Conservation (phyloP, 2,888 invertebrate genomes). For the Spisula subtruncata region DNA sequence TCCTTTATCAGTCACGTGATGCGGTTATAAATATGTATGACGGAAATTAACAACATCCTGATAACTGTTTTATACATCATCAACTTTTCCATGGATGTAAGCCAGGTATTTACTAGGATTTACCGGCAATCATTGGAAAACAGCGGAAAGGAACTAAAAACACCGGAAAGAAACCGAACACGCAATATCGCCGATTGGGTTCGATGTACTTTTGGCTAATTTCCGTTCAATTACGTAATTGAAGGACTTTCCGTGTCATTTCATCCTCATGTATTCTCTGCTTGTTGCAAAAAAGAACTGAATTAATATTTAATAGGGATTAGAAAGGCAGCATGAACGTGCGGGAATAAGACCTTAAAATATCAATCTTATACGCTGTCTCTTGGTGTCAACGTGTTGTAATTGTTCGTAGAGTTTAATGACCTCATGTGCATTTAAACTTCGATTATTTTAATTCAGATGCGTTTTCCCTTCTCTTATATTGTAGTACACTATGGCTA, state of each 20-base stretch:
- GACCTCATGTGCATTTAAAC: too few relatives aligned
- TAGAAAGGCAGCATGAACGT: background rate
- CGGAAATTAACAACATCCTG: constrained; percentile 7
- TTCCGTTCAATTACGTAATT: constrained; percentile 23
- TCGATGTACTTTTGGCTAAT: background rate
- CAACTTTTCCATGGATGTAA: background rate
- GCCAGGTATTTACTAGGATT: constrained; percentile 4
- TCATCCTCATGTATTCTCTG: background rate
- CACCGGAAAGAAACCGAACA: background rate
- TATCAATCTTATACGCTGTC: too few relatives aligned
- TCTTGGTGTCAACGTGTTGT: too few relatives aligned
- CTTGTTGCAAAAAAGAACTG: background rate
- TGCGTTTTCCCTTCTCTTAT: too few relatives aligned
- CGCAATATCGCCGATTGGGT: background rate
- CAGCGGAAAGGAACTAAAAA: background rate
- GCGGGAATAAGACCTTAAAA: background rate
- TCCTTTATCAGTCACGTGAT: background rate
- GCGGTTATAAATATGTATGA: background rate
- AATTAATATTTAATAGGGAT: background rate
- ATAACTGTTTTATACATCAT: background rate
- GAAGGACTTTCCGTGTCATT: background rate
- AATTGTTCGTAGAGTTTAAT: too few relatives aligned
- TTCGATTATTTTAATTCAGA: too few relatives aligned
- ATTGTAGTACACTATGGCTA: too few relatives aligned
- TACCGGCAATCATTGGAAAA: background rate